Evolutionary conservation across 2,888 invertebrate genomes (phyloP), one percentile per base, ranked within the genome.

Genomic region (Plebejus anna): DNA sequence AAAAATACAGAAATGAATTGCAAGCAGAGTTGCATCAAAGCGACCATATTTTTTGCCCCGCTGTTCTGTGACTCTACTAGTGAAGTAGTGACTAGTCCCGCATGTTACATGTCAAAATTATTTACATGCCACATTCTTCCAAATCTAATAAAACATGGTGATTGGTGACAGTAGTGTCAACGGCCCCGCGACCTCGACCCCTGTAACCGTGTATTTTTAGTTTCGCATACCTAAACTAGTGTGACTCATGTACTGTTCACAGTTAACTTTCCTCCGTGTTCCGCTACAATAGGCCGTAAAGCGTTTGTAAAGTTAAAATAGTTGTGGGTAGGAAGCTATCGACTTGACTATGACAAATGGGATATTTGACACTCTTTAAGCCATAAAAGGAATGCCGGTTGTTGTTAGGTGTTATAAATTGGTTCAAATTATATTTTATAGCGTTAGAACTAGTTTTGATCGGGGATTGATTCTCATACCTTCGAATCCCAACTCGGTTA

Each of bases 121-220:
- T 36, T 11, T 36, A 66, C 36, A 66, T 66, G 28, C 66, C 66
- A 13, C 11, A 66, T 66, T 66, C 66, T 32, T 32, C 32, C 66
- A 13, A 36, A 66, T 66, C 13, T 32, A 36, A 66, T 32, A 36
- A 32, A 66, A 36, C 32, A 36, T 66, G 66, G 32, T 36, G 66
- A 66, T 32, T 66, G 66, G 32, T 36, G 66, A 66, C 66, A 66
- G 32, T 36, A 13, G 66, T 66, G 75, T 51, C 85, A 84, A 75
- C 73, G 76, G 70, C 76, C 80, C 71, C 57, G 71, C 77, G 77
- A 72, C 78, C 78, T 78, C 78, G 78, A 78, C 78, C 78, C 71
- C 82, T 85, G 83, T 72, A 38, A 61, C 75, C 75, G 16, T 57
- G 66, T 78, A 78, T 78, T 78, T 78, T 78, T 76, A 76, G 70